phyloP scores from a whole-genome alignment of 2,888 invertebrate genomes.

The Leptinotarsa juncta region DNA sequence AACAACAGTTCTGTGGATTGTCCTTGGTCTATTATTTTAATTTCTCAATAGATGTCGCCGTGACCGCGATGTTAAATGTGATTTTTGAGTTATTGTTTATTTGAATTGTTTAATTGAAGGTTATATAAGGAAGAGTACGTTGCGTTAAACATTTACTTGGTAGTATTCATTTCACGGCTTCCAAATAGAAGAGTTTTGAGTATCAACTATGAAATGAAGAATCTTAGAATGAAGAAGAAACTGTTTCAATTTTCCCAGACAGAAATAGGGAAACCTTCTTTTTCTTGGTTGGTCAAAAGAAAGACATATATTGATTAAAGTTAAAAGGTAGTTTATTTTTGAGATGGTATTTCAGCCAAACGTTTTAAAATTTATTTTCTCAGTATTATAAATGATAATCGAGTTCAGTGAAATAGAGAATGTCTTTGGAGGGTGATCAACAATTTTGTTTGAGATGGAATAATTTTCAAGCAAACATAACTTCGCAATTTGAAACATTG shows the following conservation, averaged over 20 bases:
- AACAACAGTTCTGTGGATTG: no score
- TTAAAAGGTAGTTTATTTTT: constrained; percentile 63
- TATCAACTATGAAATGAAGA: no score
- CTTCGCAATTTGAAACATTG: constrained; percentile 86
- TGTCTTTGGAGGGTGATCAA: constrained; percentile 75
- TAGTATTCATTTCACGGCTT: no score
- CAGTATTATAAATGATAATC: constrained; percentile 38
- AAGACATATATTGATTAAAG: constrained; percentile 65
- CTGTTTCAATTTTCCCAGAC: constrained; percentile 43
- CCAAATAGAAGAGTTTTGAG: no score
- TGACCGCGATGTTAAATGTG: neutral
- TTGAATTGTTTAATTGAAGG: constrained; percentile 6
- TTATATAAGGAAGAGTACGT: neutral
- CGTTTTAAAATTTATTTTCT: constrained; percentile 52
- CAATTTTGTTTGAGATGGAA: constrained; percentile 92
- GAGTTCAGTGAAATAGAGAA: constrained; percentile 41
- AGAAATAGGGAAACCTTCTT: constrained; percentile 60
- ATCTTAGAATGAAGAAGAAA: neutral
- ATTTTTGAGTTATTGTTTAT: neutral
- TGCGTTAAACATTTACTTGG: no score
- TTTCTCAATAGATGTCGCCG: neutral
- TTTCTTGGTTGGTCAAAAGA: constrained; percentile 65
- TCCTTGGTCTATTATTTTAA: neutral
- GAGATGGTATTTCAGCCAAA: constrained; percentile 50
- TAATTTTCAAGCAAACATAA: constrained; percentile 89